Evolutionary conservation across 2,797 vertebrate genomes (phyloP).

Genomic region (Sebastes hubbsi): DNA sequence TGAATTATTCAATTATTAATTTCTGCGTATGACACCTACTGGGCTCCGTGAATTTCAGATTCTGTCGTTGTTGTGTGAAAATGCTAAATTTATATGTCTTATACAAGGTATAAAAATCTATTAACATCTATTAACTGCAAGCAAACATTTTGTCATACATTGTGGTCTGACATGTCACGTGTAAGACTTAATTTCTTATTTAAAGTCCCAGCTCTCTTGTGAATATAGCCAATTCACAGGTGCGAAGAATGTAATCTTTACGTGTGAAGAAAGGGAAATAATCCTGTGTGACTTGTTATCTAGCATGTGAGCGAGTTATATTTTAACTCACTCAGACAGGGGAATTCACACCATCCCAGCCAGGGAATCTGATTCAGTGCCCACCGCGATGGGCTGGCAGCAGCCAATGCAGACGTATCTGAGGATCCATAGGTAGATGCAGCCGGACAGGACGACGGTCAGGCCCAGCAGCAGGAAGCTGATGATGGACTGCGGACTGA

Average conservation of each 20-base stretch:
- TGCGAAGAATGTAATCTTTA: neutral
- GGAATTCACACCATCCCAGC: conserved; percentile 43
- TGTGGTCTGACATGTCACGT: neutral
- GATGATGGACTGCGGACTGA: conserved; percentile 31
- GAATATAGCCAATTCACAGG: neutral
- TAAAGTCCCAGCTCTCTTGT: neutral
- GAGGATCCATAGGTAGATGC: conserved; percentile 75
- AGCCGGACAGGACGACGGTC: conserved; percentile 60
- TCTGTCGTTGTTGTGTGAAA: neutral
- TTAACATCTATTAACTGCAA: neutral
- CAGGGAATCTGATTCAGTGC: conserved; percentile 47
- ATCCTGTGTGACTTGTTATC: neutral
- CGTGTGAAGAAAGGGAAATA: neutral
- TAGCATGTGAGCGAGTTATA: neutral
- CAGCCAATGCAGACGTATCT: conserved; percentile 73
- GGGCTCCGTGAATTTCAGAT: neutral
- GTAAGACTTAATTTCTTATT: neutral
- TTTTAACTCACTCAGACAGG: neutral
- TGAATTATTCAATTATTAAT: neutral
- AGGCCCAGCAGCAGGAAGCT: conserved; percentile 67
- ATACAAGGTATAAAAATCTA: neutral
- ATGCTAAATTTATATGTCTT: neutral
- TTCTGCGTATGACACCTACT: neutral
- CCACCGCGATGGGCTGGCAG: conserved; percentile 59
- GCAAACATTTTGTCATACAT: neutral